A percentile compares a stretch with the other conserved stretches of the same genome.
These are phyloP conservation scores for Idaea aversata DNA, from an alignment of 2,888 invertebrate genomes.

Conservation along the genomic window DNA sequence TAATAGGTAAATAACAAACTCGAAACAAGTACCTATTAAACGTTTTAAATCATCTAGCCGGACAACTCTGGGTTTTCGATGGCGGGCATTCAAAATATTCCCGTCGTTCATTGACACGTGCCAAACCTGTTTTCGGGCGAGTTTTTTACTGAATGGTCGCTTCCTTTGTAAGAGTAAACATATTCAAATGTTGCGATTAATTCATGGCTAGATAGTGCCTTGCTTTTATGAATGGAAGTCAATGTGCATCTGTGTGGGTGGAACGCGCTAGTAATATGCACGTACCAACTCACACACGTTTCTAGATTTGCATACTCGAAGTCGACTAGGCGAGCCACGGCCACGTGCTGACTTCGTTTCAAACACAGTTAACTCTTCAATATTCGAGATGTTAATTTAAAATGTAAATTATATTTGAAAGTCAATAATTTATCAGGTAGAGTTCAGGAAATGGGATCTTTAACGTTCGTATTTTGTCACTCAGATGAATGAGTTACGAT, in stretches of 20 bases:
- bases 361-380: conserved; percentile 72
- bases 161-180: conserved; percentile 78
- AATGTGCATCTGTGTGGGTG: conserved; percentile 57
- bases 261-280: conserved; percentile 40
- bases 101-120: conserved; percentile 79
- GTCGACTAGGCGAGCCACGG: conserved; percentile 36
- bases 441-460: conserved; percentile 43
- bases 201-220: conserved; percentile 77
- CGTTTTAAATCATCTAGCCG: conserved; percentile 69
- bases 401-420: conserved; percentile 71
- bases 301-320: conserved; percentile 69
- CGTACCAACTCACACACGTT: conserved; percentile 47
- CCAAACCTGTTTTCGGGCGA: conserved; percentile 75
- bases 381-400: conserved; percentile 71
- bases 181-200: conserved; percentile 81
- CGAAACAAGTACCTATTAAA: conserved; percentile 64
- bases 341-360: conserved; percentile 68
- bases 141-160: conserved; percentile 76
- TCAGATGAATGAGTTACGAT: conserved; percentile 11
- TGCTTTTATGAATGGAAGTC: conserved; percentile 77
- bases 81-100: conserved; percentile 74
- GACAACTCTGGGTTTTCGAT: conserved; percentile 53
- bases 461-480: conserved; percentile 42
- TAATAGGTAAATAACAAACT: conserved; percentile 57
- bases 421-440: conserved; percentile 55